Evolutionary conservation across 2,797 vertebrate genomes (phyloP).

Genomic region (Enteromius viviparus): DNA sequence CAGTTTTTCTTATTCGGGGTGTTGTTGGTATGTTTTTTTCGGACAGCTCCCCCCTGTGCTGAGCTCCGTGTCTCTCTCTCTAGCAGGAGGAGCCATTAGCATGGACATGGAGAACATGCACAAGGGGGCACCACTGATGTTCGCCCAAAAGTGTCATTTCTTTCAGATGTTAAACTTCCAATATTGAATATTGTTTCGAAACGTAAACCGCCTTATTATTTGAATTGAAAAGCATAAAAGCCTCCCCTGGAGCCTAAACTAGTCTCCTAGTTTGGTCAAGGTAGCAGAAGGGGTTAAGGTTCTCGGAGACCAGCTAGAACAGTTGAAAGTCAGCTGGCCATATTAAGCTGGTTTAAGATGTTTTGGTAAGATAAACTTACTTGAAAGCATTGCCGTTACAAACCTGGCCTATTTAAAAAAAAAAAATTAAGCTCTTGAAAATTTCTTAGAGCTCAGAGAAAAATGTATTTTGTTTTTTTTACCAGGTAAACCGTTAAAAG

Average conservation of each 20-base stretch:
- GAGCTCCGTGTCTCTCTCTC: constrained; percentile 80
- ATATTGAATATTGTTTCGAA: not conserved
- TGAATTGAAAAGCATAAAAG: not conserved
- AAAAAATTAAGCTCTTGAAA: not conserved
- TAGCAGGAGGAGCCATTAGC: constrained; percentile 98
- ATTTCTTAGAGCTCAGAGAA: not conserved
- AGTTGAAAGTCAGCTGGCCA: not conserved
- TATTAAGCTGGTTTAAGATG: not conserved
- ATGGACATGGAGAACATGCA: constrained; percentile 62
- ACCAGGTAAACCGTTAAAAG: not conserved
- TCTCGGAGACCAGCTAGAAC: not conserved
- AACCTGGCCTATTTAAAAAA: too few relatives aligned
- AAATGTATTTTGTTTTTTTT: not conserved
- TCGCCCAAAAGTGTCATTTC: too few relatives aligned
- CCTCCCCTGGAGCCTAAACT: not conserved
- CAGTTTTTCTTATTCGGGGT: constrained; percentile 70
- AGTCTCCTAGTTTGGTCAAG: not conserved
- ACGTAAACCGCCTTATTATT: not conserved
- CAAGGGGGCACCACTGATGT: constrained; percentile 81
- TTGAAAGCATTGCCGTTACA: not conserved
- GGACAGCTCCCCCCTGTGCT: constrained; percentile 67
- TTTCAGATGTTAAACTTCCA: not conserved
- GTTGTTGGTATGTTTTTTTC: constrained; percentile 52
- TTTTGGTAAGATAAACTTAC: not conserved
- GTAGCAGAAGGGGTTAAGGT: not conserved